A percentile compares a stretch with the other conserved stretches of the same genome.
Evolutionary conservation across 2,797 vertebrate genomes (phyloP).

Genomic region (Pachyuromys duprasi): DNA sequence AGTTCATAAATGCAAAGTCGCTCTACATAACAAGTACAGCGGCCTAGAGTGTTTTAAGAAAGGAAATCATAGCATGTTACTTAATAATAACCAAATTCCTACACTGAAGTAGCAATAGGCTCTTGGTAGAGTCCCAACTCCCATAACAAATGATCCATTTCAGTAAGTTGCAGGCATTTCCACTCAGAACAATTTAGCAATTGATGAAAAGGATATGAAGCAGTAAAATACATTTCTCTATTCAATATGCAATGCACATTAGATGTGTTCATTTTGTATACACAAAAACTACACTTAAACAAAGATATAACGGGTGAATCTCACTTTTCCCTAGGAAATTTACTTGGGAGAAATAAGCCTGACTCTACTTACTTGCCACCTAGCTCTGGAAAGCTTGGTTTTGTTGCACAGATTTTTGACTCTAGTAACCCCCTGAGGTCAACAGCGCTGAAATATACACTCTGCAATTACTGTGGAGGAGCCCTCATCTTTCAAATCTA

Average conservation of each 20-base stretch:
- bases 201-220: background rate
- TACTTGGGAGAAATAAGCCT: slow-evolving; percentile 44
- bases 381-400: slow-evolving; percentile 71
- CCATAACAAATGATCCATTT: background rate
- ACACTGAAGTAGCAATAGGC: background rate
- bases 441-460: slow-evolving; percentile 73
- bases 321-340: slow-evolving; percentile 52
- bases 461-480: slow-evolving; percentile 77
- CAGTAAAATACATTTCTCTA: background rate
- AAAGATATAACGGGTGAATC: slow-evolving; percentile 49
- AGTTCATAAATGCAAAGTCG: background rate
- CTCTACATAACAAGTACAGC: background rate
- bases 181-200: background rate
- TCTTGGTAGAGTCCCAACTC: background rate
- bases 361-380: slow-evolving; percentile 54
- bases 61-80: background rate
- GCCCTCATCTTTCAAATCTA: slow-evolving; percentile 80
- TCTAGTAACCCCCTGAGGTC: slow-evolving; percentile 77
- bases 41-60: background rate
- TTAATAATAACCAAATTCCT: background rate
- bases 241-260: background rate
- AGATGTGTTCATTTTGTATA: background rate
- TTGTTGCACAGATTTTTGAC: slow-evolving; percentile 72
- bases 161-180: background rate
- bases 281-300: background rate